phyloP scores from a whole-genome alignment of 2,797 vertebrate genomes.

The Chrysocyon brachyurus region DNA sequence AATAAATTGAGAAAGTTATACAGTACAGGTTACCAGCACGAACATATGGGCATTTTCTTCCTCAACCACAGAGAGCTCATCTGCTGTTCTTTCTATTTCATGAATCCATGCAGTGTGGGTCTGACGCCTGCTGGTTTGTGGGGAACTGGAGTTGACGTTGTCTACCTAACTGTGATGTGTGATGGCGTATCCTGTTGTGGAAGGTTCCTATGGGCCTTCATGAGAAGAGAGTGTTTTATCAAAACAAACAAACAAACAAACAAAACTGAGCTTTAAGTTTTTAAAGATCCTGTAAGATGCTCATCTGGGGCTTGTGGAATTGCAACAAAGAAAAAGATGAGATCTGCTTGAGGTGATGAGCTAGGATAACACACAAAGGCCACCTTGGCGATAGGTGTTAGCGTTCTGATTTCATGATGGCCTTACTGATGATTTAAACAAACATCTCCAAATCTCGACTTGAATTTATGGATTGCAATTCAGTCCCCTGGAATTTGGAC shows the following conservation, averaged over 20 bases:
- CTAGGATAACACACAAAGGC: not conserved
- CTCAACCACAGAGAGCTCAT: not conserved
- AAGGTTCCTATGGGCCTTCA: not conserved
- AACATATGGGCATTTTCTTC: slow-evolving; percentile 1
- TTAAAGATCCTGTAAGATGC: not conserved
- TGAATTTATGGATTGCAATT: not conserved
- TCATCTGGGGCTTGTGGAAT: not conserved
- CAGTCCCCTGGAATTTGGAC: not conserved
- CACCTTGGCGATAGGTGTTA: not conserved
- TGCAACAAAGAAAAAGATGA: not conserved
- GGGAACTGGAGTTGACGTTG: not conserved
- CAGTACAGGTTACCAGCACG: not conserved
- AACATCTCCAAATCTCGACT: not conserved
- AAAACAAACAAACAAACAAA: too few relatives aligned
- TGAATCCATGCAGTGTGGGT: not conserved
- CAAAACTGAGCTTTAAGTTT: not conserved
- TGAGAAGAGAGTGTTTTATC: not conserved
- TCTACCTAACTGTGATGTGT: not conserved
- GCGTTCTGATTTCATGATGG: not conserved
- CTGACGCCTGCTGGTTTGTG: not conserved
- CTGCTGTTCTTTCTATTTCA: not conserved
- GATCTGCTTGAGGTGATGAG: not conserved
- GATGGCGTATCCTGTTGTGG: not conserved
- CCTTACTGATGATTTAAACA: not conserved
- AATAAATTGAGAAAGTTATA: not conserved